Evolutionary conservation across 2,113 vertebrate species (phyloP), one percentile per base, ranked within the genome.

Genomic region (Boleophthalmus pectinirostris): DNA sequence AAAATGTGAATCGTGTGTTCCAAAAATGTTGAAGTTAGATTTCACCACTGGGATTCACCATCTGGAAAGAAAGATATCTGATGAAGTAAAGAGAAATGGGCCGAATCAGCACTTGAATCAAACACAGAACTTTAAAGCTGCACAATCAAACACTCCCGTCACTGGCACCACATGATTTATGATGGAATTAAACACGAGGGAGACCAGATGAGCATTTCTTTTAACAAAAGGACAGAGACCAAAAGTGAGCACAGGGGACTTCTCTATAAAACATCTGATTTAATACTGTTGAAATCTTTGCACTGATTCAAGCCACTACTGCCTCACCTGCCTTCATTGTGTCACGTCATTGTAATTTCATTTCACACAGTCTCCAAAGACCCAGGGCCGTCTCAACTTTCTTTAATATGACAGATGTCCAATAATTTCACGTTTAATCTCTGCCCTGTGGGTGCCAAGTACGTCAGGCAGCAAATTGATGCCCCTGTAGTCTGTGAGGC

Each of bases 391-490:
- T 86, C 87, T 87, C 69, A 79, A 84, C 86, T 89, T 87, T 83
- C 85, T 78, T 77, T 87, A 88, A 90, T 85, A 82, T 88, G 89
- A 89, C 85, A 91, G 89, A 91, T 91, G 85, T 90, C 87, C 86
- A 88, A 90, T 89, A 79, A 89, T 92, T 89, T 89, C 45, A 25
- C 76, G 77, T 89, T 85, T 90, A 90, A 91, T 89, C 84, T 85
- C 72, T 84, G 75, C 77, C 91, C 85, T 70, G 73, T 47, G 75
- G 83, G 79, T 77, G 71, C 67, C 68, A 85, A 79, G 81, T 77
- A 82, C 72, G 72, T 38, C 82, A 85, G 74, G 85, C 87, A 83
- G 79, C 72, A 86, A 87, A 82, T 84, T 85, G 77, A 88, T 81
- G 78, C 79, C 78, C 68, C 77, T 79, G 80, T 78, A 85, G 79